These are phyloP conservation scores for Neuroterus valhalla DNA, from an alignment of 1,140 invertebrate genomes.

Conservation along the genomic window DNA sequence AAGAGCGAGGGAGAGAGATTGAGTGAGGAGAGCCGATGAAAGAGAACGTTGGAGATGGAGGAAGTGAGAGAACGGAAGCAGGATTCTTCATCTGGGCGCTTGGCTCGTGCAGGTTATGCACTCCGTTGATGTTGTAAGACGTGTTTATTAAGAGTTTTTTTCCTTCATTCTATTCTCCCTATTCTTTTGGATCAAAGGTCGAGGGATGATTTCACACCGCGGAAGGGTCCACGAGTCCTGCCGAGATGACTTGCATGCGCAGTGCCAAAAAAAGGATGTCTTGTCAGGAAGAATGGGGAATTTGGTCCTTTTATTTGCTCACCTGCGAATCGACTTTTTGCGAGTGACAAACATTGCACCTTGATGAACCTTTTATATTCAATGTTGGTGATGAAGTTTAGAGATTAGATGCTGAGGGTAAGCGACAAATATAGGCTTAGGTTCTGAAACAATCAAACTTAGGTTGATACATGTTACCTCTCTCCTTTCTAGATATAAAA, in stretches of 20 bases:
- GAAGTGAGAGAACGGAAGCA: not conserved
- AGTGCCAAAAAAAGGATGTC: conserved; percentile 28
- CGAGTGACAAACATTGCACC: conserved; percentile 1
- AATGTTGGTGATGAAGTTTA: too few relatives aligned
- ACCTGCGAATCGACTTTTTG: conserved; percentile 6
- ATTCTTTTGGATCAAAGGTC: conserved; percentile 28
- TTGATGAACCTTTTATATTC: not conserved
- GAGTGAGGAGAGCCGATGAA: conserved; percentile 30
- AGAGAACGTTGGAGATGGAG: not conserved
- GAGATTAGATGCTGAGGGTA: too few relatives aligned
- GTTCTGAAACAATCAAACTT: too few relatives aligned
- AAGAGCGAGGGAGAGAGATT: conserved; percentile 44
- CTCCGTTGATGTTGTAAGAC: conserved; percentile 58
- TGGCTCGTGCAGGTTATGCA: conserved; percentile 67
- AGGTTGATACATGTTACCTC: too few relatives aligned
- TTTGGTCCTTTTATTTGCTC: not conserved
- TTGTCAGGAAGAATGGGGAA: conserved; percentile 18
- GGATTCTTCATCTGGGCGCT: conserved; percentile 30
- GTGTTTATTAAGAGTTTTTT: conserved; percentile 67
- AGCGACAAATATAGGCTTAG: too few relatives aligned
- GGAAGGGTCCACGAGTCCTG: conserved; percentile 44
- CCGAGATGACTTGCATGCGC: conserved; percentile 45
- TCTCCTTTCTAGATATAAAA: too few relatives aligned
- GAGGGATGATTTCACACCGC: conserved; percentile 42
- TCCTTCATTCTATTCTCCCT: conserved; percentile 33